Conservation (phyloP, 1,140 invertebrate genomes). For the Littorina saxatilis region DNA sequence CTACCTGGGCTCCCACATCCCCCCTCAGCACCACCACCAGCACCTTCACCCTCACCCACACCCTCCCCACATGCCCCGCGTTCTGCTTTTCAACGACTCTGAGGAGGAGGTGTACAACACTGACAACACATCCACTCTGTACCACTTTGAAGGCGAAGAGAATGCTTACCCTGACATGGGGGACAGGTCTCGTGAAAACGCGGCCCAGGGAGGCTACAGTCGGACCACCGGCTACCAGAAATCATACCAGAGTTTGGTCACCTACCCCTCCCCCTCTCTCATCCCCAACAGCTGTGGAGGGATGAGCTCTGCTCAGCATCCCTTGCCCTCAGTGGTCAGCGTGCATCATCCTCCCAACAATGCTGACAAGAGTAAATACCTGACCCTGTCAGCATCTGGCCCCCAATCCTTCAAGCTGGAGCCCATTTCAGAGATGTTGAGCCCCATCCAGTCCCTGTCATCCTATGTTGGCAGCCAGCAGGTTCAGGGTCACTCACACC, state of each 20-base stretch:
- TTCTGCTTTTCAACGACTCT: slow-evolving; percentile 70
- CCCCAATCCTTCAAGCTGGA: slow-evolving; percentile 67
- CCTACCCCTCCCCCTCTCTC: slow-evolving; percentile 35
- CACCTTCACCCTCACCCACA: too few relatives aligned
- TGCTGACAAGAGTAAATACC: slow-evolving; percentile 28
- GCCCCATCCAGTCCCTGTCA: slow-evolving; percentile 59
- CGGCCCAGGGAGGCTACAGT: slow-evolving; percentile 32
- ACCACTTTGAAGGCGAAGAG: slow-evolving; percentile 80
- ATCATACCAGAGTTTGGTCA: slow-evolving; percentile 56
- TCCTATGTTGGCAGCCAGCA: slow-evolving; percentile 31
- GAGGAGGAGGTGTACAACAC: slow-evolving; percentile 78
- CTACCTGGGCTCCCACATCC: slow-evolving; percentile 24
- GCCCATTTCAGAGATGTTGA: slow-evolving; percentile 70
- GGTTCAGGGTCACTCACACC: slow-evolving; percentile 22
- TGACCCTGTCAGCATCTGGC: slow-evolving; percentile 15
- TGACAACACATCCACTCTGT: slow-evolving; percentile 82
- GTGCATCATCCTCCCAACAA: background rate
- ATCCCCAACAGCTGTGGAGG: background rate
- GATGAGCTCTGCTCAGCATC: slow-evolving; percentile 19
- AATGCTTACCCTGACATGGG: slow-evolving; percentile 80
- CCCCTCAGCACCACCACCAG: slow-evolving; percentile 22
- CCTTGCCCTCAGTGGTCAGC: slow-evolving; percentile 11
- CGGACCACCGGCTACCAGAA: slow-evolving; percentile 50
- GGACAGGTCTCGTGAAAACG: slow-evolving; percentile 71
- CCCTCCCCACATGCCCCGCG: slow-evolving; percentile 57